Conservation (phyloP, 2,797 vertebrate species). For the Hippopotamyrus pictus region DNA sequence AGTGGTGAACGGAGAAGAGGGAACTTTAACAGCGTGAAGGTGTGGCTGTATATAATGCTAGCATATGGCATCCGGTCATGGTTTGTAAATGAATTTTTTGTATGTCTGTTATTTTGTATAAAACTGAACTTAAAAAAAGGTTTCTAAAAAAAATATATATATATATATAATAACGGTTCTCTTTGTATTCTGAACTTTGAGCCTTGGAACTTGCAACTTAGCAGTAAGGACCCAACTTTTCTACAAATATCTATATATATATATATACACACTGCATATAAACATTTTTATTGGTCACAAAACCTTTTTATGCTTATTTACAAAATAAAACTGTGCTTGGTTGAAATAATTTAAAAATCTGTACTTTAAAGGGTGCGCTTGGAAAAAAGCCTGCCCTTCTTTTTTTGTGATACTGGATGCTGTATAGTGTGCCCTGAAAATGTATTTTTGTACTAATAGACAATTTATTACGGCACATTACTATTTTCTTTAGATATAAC, state of each 20-base stretch:
- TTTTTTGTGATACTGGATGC: constrained; percentile 90
- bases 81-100: constrained; percentile 99
- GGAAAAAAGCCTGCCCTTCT: constrained; percentile 56
- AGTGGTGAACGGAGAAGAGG: constrained; percentile 39
- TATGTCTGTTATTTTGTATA: constrained; percentile 98
- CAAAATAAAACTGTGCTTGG: constrained; percentile 67
- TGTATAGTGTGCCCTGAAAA: constrained; percentile 95
- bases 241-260: constrained; percentile 58
- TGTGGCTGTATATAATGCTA: constrained; percentile 89
- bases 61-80: constrained; percentile 92
- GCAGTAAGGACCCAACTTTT: constrained; percentile 86
- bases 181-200: constrained; percentile 93
- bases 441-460: constrained; percentile 99
- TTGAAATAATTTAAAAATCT: constrained; percentile 78
- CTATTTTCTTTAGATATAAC: constrained; percentile 86
- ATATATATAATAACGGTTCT: constrained; percentile 48
- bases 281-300: constrained; percentile 75
- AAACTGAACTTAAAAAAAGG: constrained; percentile 73
- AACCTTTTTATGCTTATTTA: constrained; percentile 65
- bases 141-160: constrained; percentile 76
- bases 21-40: constrained; percentile 52
- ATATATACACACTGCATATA: constrained; percentile 61
- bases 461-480: constrained; percentile 96
- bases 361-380: constrained; percentile 71
- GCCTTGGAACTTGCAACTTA: constrained; percentile 88